A percentile compares a stretch with the other conserved stretches of the same genome.
These are phyloP conservation scores for Myotis planiceps DNA, from an alignment of 2,797 vertebrate species.

Conservation along the genomic window DNA sequence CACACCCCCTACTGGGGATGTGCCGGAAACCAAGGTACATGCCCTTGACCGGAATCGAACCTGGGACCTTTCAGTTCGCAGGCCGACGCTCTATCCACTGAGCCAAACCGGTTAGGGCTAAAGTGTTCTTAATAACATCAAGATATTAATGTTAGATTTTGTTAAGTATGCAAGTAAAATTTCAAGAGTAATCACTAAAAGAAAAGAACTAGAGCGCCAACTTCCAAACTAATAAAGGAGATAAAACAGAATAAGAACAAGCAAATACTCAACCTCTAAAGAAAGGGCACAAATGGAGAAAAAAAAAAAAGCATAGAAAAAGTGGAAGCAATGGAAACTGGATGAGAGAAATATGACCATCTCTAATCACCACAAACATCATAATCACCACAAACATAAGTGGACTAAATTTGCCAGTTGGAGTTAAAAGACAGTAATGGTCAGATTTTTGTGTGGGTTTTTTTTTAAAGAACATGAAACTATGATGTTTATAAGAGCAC, in stretches of 20 bases:
- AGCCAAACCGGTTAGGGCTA: too few relatives aligned
- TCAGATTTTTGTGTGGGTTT: neutral
- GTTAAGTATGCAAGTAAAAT: neutral
- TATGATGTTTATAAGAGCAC: neutral
- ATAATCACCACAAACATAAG: neutral
- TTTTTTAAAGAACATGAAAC: neutral
- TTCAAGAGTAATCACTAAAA: slow-evolving; percentile 1
- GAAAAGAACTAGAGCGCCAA: neutral
- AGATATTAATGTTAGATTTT: slow-evolving; percentile 12
- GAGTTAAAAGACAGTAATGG: slow-evolving; percentile 16
- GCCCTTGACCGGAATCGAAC: too few relatives aligned
- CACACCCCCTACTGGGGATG: too few relatives aligned
- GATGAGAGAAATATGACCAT: neutral
- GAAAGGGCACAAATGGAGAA: neutral
- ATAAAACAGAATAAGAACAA: slow-evolving; percentile 21
- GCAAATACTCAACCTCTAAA: neutral
- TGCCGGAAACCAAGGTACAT: too few relatives aligned
- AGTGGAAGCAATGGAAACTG: neutral
- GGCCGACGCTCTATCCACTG: too few relatives aligned
- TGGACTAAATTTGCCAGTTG: neutral
- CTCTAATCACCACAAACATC: neutral
- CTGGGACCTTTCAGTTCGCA: too few relatives aligned
- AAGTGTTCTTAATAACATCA: neutral
- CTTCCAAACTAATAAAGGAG: neutral
- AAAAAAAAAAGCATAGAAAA: neutral